Base-by-base conservation (phyloP, 2,888 invertebrate species). In the Ecliptopera silaceata region DNA sequence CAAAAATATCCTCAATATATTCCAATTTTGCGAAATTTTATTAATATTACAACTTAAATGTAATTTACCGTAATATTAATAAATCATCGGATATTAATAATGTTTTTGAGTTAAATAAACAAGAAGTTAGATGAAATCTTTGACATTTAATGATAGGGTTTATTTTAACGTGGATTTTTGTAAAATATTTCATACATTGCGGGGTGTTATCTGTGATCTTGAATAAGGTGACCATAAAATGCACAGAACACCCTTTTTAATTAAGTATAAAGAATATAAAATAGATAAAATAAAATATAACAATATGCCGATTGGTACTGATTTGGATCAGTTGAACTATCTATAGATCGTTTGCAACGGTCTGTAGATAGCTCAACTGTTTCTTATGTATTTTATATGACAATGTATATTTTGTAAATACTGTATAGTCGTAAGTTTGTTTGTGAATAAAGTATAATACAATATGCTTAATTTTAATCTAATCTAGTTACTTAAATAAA, bases 151-250 rank as follows among this genome's bases (percentile, higher is more conserved):
- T 64, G 51, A 63, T 39, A 59, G 66, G 66, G 41, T 57, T 11
- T 12, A 13, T 15, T 49, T 55, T 56, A 49, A 22, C 36, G n/a
- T 15, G 41, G 20, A 26, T 53, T 60, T 60, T 60, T 43, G 53
- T 39, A 39, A 56, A 60, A 60, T 53, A 60, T 39, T 56, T 46
- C 42, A 39, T 42, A 60, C 42, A 13, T 50, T 20, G 55, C 39
- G 26, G 48, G 48, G 4, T 41, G 46, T 57, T 69, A 71, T 71
- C 71, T 56, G 26, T 48, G 41, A 63, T 68, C 72, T 71, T 63
- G 64, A 59, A 47, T 60, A 26, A 32, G 48, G 59, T 65, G 63
- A 22, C 63, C 54, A 60, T 61, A 39, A 38, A 18, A 41, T 13
- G 0, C 2, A 42, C n/a, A 2, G 18, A 20, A 38, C n/a, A 34